Evolutionary conservation across 2,888 invertebrate genomes (phyloP), one percentile per base, ranked within the genome.

Genomic region (Mythimna albipuncta): DNA sequence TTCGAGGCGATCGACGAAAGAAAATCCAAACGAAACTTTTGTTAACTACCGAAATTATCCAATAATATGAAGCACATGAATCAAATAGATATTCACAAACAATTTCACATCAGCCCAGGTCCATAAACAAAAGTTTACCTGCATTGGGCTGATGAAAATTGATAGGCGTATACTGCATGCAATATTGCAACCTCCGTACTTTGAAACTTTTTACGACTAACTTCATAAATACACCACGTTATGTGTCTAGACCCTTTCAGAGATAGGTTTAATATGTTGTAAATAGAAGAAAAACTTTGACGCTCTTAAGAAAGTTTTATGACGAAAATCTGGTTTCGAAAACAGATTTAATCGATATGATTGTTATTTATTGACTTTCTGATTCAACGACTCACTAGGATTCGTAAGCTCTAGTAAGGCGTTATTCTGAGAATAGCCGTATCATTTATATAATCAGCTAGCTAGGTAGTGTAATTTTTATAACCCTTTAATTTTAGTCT

Each of bases 111-210:
- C 21, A 63, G 38, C 38, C 19, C 41, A n/a, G 38, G 65, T 58
- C 73, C 50, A 63, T 80, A 75, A 67, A 81, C 58, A 38, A 81
- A 85, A 74, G 64, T 79, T 83, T 70, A 74, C 72, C 65, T 75
- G 69, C 47, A 62, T 61, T 38, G 26, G 62, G 50, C 21, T 83
- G 74, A 85, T 83, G 85, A 79, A 81, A 83, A 85, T 77, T 81
- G 77, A 85, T 75, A 70, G 72, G 52, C 66, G 68, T 26, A n/a
- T n/a, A 62, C 65, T 70, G 66, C 72, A 77, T 79, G 75, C 82
- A 75, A 81, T 85, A 75, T 79, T 75, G 77, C 83, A 71, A 72
- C 78, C 61, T 57, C 64, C 52, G 44, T 19, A 66, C 50, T 69
- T 26, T 5, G 32, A 54, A 85, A 85, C 75, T 79, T 85, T 75